Evolutionary conservation across 2,797 vertebrate genomes (phyloP), one percentile per base, ranked within the genome.

Genomic region (Dermochelys coriacea): DNA sequence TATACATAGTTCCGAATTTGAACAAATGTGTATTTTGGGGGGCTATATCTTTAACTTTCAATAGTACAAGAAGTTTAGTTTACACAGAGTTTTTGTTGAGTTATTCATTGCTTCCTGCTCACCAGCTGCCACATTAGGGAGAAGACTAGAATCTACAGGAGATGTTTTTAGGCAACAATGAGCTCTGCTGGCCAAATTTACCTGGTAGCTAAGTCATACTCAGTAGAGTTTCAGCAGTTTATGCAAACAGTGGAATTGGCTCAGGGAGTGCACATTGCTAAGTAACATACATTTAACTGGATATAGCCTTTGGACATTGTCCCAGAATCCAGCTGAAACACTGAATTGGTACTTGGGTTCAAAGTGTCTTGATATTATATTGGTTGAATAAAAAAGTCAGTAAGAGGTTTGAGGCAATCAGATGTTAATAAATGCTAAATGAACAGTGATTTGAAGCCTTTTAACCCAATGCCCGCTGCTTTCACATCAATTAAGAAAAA

Each of bases 351-450:
- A 52, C 27, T 82, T 68, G 49, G 12, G 68, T 84, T 94, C 88
- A 87, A 93, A 96, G 93, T 82, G 49, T 80, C n/a, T 87, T 91
- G 64, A 71, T 52, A 95, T 89, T 47, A 11, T 91, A 89, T 74
- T 82, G 74, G 57, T 50, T 89, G 84, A 94, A 82, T 37, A 89
- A 51, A 78, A 93, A 93, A 74, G 85, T 96, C 93, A 85, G 1
- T 83, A 88, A 87, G 49, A 93, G 74, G 88, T 94, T 88, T 91
- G 57, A 95, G 80, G 95, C 82, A 95, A 91, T 50, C 90, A 82
- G 82, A 94, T 86, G 85, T 87, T 94, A 82, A 93, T 95, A 94
- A 96, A 94, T 96, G 94, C 93, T 93, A 90, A 81, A 89, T 80
- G 61, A 93, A 89, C 45, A 85, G 89, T 77, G 86, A 31, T 78